A percentile compares a stretch with the other conserved stretches of the same genome.
phyloP scores from a whole-genome alignment of 2,888 invertebrate species.

The Apodemia zela region DNA sequence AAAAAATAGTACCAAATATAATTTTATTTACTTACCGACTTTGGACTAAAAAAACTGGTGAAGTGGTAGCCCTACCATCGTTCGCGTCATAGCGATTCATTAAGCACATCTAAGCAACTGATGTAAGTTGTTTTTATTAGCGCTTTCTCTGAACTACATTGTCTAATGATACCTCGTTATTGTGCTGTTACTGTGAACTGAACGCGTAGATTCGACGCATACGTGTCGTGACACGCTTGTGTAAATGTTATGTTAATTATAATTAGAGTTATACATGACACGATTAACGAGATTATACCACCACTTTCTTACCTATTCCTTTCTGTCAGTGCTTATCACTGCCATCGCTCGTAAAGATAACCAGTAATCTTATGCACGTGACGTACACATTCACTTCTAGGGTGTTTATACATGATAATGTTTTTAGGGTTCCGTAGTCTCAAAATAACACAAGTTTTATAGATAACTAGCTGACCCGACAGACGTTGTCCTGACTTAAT shows the following conservation, averaged over 20 bases:
- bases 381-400: no score
- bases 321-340: background rate
- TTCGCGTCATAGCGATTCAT: slow-evolving; percentile 30
- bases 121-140: slow-evolving; percentile 30
- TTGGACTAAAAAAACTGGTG: background rate
- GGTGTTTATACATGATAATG: no score
- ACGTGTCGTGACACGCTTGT: background rate
- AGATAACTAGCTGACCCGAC: no score
- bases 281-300: background rate
- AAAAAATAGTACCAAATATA: no score
- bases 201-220: background rate
- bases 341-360: no score
- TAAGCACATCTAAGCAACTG: slow-evolving; percentile 27
- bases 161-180: slow-evolving; percentile 19
- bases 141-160: slow-evolving; percentile 20
- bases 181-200: slow-evolving; percentile 15
- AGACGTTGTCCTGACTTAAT: no score
- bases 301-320: background rate
- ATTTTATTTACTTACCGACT: no score
- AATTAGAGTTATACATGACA: background rate
- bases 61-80: slow-evolving; percentile 18
- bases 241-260: background rate
- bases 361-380: no score
- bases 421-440: no score
- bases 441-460: no score